phyloP scores from a whole-genome alignment of 2,797 vertebrate genomes.

The Sebastes kiyomatsui region DNA sequence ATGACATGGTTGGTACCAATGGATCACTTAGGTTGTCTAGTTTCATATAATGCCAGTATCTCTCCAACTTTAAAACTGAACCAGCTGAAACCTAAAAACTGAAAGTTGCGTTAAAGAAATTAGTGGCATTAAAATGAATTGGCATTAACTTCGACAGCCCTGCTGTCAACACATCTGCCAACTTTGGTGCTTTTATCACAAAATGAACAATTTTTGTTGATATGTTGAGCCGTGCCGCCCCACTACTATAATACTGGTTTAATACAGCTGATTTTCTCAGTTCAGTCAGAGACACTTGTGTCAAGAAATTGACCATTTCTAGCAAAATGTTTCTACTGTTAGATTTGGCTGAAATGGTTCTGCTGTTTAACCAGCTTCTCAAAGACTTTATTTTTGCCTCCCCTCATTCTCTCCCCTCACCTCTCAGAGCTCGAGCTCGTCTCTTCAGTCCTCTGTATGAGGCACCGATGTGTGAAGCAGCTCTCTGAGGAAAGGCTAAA shows the following conservation, averaged over 20 bases:
- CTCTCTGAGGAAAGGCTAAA: constrained; percentile 75
- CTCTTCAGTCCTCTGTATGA: constrained; percentile 25
- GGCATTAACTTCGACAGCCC: too few species aligned
- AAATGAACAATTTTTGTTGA: too few species aligned
- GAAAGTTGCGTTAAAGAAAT: too few species aligned
- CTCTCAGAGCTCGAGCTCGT: constrained; percentile 1
- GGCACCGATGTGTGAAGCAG: constrained; percentile 67
- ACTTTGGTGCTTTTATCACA: too few species aligned
- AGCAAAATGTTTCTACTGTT: neutral
- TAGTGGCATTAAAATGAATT: too few species aligned
- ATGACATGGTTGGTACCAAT: too few species aligned
- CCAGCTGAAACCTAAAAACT: too few species aligned
- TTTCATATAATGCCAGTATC: too few species aligned
- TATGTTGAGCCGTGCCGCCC: too few species aligned
- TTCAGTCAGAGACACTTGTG: neutral
- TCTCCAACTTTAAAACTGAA: too few species aligned
- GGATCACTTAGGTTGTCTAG: too few species aligned
- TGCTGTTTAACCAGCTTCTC: neutral
- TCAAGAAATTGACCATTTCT: neutral
- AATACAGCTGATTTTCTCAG: neutral
- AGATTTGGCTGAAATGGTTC: neutral
- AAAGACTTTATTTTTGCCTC: neutral
- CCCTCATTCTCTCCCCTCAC: neutral
- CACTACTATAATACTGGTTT: neutral
- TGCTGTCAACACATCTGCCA: too few species aligned